Evolutionary conservation across 2,888 invertebrate species (phyloP).

Genomic region (Anoncus sp.): DNA sequence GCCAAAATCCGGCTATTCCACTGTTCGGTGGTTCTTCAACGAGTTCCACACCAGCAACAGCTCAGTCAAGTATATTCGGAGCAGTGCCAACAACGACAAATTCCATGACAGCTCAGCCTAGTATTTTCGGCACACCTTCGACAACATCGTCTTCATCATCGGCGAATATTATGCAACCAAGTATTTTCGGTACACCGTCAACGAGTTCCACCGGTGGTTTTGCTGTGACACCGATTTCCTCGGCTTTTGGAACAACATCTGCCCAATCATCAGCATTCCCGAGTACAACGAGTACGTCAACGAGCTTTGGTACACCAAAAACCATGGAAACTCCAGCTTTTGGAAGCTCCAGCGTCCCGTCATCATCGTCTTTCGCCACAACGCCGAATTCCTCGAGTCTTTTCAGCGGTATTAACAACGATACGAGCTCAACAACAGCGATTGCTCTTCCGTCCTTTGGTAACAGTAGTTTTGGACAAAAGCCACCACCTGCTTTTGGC

Average conservation of each 20-base stretch:
- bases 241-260: constrained; percentile 62
- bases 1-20: not conserved
- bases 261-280: constrained; percentile 54
- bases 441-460: constrained; percentile 59
- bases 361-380: constrained; percentile 28
- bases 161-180: constrained; percentile 42
- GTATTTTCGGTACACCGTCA: constrained; percentile 60
- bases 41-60: constrained; percentile 38
- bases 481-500: constrained; percentile 57
- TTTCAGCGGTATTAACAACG: constrained; percentile 37
- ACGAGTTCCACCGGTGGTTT: constrained; percentile 59
- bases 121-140: constrained; percentile 56
- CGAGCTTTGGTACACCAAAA: constrained; percentile 68
- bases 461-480: constrained; percentile 63
- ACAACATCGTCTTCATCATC: constrained; percentile 38
- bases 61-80: constrained; percentile 58
- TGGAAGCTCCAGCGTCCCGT: not conserved
- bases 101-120: constrained; percentile 17
- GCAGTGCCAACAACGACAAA: constrained; percentile 44
- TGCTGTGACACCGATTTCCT: too few species aligned
- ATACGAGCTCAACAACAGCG: constrained; percentile 35
- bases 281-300: constrained; percentile 24
- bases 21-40: constrained; percentile 55
- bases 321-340: constrained; percentile 54
- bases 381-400: constrained; percentile 48